These are phyloP conservation scores for Cranoglanis bouderius DNA, from an alignment of 2,113 vertebrate species.

Conservation along the genomic window DNA sequence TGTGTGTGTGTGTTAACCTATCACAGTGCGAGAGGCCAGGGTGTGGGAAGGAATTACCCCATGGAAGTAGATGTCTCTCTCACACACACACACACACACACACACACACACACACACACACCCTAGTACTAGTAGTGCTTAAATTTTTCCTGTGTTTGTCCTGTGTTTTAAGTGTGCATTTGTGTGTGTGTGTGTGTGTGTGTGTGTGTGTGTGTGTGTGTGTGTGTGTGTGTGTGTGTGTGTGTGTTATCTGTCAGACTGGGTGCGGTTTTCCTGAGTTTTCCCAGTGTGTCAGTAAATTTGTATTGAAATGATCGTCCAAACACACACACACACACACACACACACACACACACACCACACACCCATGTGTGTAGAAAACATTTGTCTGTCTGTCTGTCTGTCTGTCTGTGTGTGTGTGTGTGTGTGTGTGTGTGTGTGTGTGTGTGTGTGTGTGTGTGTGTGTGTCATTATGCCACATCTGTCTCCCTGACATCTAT, in stretches of 20 bases:
- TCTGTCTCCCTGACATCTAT: neutral
- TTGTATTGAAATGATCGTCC: constrained; percentile 53
- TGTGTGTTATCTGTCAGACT: constrained; percentile 64
- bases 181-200: constrained; percentile 30
- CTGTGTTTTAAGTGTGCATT: constrained; percentile 14
- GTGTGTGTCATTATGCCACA: neutral
- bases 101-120: neutral
- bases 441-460: constrained; percentile 31
- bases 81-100: neutral
- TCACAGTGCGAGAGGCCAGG: neutral
- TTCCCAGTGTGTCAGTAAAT: constrained; percentile 65
- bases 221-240: constrained; percentile 28
- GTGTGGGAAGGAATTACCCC: neutral
- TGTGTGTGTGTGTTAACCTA: neutral
- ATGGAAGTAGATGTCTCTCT: neutral
- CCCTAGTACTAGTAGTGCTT: neutral
- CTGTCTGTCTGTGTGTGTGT: constrained; percentile 34
- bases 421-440: neutral
- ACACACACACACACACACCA: constrained; percentile 22
- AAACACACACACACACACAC: constrained; percentile 30
- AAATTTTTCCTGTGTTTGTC: constrained; percentile 7
- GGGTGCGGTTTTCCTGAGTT: constrained; percentile 73
- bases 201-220: constrained; percentile 36
- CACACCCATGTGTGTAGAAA: constrained; percentile 9
- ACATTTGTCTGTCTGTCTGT: no score